Percentiles rank a stretch among this genome's conserved stretches.
phyloP scores from a whole-genome alignment of 2,797 vertebrate genomes.

The Microhierax caerulescens region DNA sequence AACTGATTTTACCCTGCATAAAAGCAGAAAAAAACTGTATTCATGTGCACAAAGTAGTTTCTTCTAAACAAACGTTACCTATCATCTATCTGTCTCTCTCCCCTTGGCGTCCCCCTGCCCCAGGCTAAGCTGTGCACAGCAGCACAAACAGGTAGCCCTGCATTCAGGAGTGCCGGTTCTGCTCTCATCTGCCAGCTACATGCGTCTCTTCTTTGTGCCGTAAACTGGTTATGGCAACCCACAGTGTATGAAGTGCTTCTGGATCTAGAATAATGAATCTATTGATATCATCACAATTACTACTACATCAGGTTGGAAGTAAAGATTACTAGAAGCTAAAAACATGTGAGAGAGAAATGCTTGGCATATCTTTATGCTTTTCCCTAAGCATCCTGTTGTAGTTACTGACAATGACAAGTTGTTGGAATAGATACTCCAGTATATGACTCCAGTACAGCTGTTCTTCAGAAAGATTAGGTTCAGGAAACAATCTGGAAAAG shows the following conservation, averaged over 20 bases:
- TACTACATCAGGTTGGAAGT: neutral
- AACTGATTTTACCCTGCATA: neutral
- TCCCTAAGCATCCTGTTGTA: neutral
- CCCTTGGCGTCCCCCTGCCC: no score
- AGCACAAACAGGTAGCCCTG: neutral
- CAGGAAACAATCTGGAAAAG: neutral
- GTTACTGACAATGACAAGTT: neutral
- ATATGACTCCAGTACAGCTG: neutral
- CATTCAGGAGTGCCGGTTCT: neutral
- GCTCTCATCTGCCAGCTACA: neutral
- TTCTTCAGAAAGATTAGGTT: neutral
- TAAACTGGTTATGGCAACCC: neutral
- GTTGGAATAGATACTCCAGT: neutral
- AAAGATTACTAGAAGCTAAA: neutral
- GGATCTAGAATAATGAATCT: neutral
- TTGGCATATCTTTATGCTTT: neutral
- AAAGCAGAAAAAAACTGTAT: neutral
- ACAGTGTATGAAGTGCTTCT: neutral
- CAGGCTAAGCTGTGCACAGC: neutral
- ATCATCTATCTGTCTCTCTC: neutral
- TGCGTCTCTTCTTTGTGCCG: neutral
- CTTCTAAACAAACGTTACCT: neutral
- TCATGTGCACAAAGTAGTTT: neutral
- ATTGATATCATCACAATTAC: neutral
- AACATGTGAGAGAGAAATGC: neutral